Percentiles rank a stretch among this genome's conserved stretches.
Conservation (phyloP, 1,140 invertebrate species). For the Cataglyphis hispanica region DNA sequence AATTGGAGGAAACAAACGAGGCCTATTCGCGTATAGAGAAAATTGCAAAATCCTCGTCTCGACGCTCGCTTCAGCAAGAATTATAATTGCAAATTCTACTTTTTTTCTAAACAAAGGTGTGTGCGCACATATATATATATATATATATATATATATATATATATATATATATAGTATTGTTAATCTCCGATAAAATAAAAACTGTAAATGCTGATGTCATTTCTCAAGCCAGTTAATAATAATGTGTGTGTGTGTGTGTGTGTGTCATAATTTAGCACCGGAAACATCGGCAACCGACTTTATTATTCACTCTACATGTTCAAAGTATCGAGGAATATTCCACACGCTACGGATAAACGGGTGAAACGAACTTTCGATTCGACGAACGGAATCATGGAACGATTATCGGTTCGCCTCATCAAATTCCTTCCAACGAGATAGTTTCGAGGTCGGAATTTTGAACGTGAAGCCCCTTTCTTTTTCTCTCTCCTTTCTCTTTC, state of each 20-base stretch:
- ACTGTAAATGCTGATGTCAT: neutral
- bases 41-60: constrained; percentile 1
- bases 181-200: no score
- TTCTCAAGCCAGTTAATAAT: neutral
- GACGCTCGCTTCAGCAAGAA: neutral
- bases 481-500: neutral
- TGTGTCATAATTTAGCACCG: neutral
- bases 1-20: constrained; percentile 25
- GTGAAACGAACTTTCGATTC: neutral
- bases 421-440: constrained; percentile 11
- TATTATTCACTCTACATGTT: neutral
- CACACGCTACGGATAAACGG: neutral
- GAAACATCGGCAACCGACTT: neutral
- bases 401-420: constrained; percentile 47
- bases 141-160: no score
- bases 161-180: no score
- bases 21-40: neutral
- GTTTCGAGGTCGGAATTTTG: neutral
- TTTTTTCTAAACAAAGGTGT: neutral
- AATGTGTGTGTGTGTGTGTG: neutral
- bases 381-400: neutral
- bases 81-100: neutral
- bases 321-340: neutral
- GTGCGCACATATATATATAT: no score
- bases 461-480: neutral